Conservation (phyloP, 1,140 invertebrate species). For the Papilio helenus region DNA sequence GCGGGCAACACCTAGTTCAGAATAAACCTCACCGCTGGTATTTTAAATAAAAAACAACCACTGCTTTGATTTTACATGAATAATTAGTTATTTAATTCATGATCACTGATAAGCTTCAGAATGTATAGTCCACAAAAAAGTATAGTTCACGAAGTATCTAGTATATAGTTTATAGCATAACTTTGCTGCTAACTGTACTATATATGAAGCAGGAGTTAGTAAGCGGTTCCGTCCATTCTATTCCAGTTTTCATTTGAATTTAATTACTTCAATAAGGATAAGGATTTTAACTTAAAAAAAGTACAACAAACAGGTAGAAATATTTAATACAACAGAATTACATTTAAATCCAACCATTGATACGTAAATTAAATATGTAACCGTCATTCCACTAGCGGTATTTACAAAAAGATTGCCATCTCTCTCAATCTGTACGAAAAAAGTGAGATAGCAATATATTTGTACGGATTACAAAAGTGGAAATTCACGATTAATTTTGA, state of each 20-base stretch:
- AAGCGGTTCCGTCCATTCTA: no score
- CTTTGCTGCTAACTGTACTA: not conserved
- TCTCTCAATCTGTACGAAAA: not conserved
- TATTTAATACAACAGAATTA: slow-evolving; percentile 75
- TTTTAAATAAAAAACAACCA: no score
- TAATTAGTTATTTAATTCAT: no score
- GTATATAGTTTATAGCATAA: not conserved
- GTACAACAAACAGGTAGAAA: slow-evolving; percentile 65
- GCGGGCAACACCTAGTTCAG: no score
- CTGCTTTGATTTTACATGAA: not conserved
- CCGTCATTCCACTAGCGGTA: not conserved
- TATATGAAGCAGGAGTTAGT: no score
- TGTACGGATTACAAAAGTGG: no score
- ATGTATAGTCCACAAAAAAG: not conserved
- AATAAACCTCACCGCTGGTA: no score
- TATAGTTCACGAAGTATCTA: not conserved
- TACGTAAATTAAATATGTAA: slow-evolving; percentile 53
- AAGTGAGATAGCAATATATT: no score
- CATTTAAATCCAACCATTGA: slow-evolving; percentile 24
- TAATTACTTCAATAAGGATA: not conserved
- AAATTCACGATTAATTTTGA: not conserved
- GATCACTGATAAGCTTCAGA: no score
- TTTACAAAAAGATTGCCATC: not conserved
- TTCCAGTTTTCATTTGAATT: not conserved
- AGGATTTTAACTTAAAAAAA: slow-evolving; percentile 41